Base-by-base conservation (phyloP, 1,140 invertebrate species). In the Drosophila takahashii region DNA sequence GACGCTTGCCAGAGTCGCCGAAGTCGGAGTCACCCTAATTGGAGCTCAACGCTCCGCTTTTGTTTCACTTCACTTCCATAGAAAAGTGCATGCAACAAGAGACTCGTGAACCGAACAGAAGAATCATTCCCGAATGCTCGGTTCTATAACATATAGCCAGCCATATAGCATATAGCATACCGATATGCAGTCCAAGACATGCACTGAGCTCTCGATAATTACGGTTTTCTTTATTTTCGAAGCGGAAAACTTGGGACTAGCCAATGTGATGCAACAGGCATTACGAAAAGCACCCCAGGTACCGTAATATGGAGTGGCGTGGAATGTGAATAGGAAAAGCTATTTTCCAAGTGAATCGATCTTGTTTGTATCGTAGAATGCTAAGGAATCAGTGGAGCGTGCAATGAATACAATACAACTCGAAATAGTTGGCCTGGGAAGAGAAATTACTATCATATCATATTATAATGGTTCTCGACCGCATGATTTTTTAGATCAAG, bases 21-120 rank as follows among this genome's bases (percentile, higher is more conserved):
- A 52, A 54, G 56, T 65, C 79, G 73, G 56, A 54, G 56, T 65
- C 79, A 78, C 86, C 65, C 84, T 77, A 89, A 89, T 89, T 89
- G 84, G 84, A 89, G 84, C 84, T 89, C 87, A 89, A 84, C 84
- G 84, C 77, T 87, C 71, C 60, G 83, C 70, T 89, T 87, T 79
- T 87, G 84, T 87, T 87, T 83, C 83, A 87, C 64, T 67, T 65
- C 64, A 50, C 72, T 89, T 87, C 83, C 83, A 87, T 89, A 87
- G 83, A 87, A 87, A 83, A 89, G 66, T 89, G 79, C 79, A 87
- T 87, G 83, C 84, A 87, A 87, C 84, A 83, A 87, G 83, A 87
- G 83, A 87, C 71, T 57, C 81, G 81, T 86, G 81, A 86, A 86
- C 81, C 81, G 69, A 81, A 45, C 71, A 39, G 53, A 81, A 39